A percentile compares a stretch with the other conserved stretches of the same genome.
Evolutionary conservation across 2,797 vertebrate genomes (phyloP).

Genomic region (Heliangelus exortis): DNA sequence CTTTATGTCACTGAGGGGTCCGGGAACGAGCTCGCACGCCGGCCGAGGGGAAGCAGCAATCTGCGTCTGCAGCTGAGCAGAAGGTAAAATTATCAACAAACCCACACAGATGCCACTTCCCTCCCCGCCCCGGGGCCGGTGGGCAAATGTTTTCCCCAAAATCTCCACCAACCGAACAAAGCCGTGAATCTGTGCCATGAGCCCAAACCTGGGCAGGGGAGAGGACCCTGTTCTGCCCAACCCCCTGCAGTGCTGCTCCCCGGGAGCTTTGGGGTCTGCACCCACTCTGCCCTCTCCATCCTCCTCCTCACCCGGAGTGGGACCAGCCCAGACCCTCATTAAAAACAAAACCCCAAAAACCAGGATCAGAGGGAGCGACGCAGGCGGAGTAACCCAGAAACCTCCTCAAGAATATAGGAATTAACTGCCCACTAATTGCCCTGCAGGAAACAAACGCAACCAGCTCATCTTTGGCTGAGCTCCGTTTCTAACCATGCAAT

Average conservation of each 20-base stretch:
- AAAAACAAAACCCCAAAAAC: not conserved
- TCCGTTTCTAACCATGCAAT: not conserved
- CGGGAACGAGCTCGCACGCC: not conserved
- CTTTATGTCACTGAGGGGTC: not conserved
- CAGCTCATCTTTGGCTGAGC: constrained; percentile 29
- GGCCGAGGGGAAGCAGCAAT: not conserved
- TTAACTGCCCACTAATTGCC: not conserved
- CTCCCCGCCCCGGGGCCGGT: rapidly evolving
- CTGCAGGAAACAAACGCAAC: not conserved
- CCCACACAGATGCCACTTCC: not conserved
- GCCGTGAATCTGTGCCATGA: no score
- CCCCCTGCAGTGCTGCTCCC: not conserved
- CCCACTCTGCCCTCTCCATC: not conserved
- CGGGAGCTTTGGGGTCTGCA: not conserved
- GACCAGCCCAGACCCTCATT: not conserved
- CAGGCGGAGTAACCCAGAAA: not conserved
- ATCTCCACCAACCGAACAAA: rapidly evolving
- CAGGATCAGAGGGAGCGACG: not conserved
- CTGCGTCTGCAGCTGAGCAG: not conserved
- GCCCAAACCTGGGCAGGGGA: no score
- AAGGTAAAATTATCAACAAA: rapidly evolving
- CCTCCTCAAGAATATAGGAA: not conserved
- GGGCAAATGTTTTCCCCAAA: not conserved
- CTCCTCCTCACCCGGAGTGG: rapidly evolving
- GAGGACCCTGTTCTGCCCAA: not conserved